Evolutionary conservation across 2,797 vertebrate species (phyloP).

Genomic region (Morus bassanus): DNA sequence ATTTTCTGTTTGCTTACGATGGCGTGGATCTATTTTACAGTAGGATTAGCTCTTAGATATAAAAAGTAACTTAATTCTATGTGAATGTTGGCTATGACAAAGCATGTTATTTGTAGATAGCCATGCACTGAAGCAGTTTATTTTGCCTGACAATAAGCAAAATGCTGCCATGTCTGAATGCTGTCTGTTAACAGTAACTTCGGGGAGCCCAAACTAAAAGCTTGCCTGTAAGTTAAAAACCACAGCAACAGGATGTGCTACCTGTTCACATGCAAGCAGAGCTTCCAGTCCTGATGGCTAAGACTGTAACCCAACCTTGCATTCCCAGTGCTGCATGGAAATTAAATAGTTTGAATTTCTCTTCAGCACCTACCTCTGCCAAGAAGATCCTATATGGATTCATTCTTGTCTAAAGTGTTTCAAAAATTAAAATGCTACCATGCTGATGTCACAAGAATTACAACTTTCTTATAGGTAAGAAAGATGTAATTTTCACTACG

Average conservation of each 20-base stretch:
- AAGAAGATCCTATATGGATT: neutral
- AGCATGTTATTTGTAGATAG: neutral
- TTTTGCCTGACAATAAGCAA: neutral
- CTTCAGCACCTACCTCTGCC: neutral
- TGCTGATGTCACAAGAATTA: neutral
- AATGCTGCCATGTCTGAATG: neutral
- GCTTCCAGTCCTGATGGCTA: neutral
- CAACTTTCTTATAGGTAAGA: neutral
- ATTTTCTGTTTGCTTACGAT: neutral
- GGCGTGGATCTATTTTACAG: neutral
- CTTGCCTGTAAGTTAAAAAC: neutral
- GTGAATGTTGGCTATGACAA: neutral
- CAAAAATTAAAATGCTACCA: neutral
- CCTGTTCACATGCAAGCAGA: neutral
- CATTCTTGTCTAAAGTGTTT: neutral
- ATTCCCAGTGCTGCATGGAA: neutral
- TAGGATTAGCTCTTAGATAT: neutral
- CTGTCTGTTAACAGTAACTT: neutral
- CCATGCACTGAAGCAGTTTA: neutral
- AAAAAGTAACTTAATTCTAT: neutral
- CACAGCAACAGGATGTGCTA: neutral
- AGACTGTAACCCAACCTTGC: neutral
- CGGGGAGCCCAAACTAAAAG: neutral
- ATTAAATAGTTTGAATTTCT: neutral
- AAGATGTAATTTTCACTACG: neutral